Evolutionary conservation across 2,113 vertebrate genomes (phyloP), one percentile per base, ranked within the genome.

Genomic region (Cyanistes caeruleus): DNA sequence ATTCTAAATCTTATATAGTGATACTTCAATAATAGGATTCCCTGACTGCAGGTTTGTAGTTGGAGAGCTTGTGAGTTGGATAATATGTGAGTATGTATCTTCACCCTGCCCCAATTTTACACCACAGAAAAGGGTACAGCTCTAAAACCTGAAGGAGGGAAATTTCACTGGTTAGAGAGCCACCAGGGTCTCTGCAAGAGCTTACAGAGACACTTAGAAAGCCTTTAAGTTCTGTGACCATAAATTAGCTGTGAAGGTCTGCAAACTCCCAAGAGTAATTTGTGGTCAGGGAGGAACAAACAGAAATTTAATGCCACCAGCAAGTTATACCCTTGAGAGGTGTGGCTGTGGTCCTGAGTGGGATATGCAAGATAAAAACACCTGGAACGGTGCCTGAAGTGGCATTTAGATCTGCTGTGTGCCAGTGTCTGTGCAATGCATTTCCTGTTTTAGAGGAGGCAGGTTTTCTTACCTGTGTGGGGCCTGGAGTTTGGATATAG

Each of bases 401-500:
- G 73, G 51, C 62, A 28, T 21, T 43, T 27, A 64, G 25, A 27
- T 65, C 44, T 72, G 65, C 73, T 60, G 18, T 63, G 39, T 30
- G 53, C 37, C 63, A 48, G 35, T 1, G 0, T n/a, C 87, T 46
- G 44, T 43, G 20, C 81, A 64, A 13, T 1, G 4, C 16, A 11
- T 10, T 58, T 60, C 41, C 41, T 14, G 2, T 37, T 92, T 18
- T 9, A 41, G 56, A 91, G 88, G 44, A 37, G 67, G 41, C 5
- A 24, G 39, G 35, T 22, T 46, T 41, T 43, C 77, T 73, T 95
- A 99, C 98, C 95, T 98, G 20, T 98, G 98, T 16, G 99, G 99
- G 20, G 96, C 84, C 60, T 94, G 97, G 18, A 99, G 98, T 64
- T 93, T 98, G 72, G 98, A 97, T 22, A 99, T 63, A 0, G 97